phyloP scores from a whole-genome alignment of 2,797 vertebrate genomes.

The Gobionotothen gibberifrons region DNA sequence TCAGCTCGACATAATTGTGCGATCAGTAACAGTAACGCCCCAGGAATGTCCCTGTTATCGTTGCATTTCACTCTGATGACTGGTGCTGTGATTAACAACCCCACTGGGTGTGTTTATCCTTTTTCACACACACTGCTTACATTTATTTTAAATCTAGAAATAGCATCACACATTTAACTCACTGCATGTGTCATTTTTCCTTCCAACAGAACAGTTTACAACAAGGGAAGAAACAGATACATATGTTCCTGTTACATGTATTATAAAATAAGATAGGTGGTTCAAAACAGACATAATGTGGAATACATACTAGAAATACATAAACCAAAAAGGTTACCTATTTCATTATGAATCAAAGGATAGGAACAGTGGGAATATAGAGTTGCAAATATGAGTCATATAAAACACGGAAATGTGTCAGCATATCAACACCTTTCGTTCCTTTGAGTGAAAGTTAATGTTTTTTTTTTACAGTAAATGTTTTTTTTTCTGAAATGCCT shows the following conservation, averaged over 20 bases:
- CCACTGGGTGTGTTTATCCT: slow-evolving; percentile 54
- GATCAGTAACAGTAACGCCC: slow-evolving; percentile 53
- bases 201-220: slow-evolving; percentile 19
- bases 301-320: slow-evolving; percentile 18
- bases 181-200: slow-evolving; percentile 24
- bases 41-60: slow-evolving; percentile 67
- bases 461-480: too few species aligned
- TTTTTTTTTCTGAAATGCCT: too few species aligned
- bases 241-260: slow-evolving; percentile 31
- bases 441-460: too few species aligned
- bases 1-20: slow-evolving; percentile 50
- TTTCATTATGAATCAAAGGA: slow-evolving; percentile 22
- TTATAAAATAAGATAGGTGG: slow-evolving; percentile 6
- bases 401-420: too few species aligned
- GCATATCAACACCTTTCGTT: too few species aligned
- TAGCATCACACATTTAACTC: slow-evolving; percentile 35
- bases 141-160: slow-evolving; percentile 39
- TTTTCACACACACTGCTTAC: slow-evolving; percentile 31
- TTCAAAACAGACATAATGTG: slow-evolving; percentile 9
- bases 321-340: slow-evolving; percentile 1
- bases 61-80: slow-evolving; percentile 60
- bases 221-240: slow-evolving; percentile 19
- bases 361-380: not conserved
- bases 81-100: slow-evolving; percentile 47
- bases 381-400: too few species aligned